Base-by-base conservation (phyloP, 1,140 invertebrate species). In the Drepana arcuata region DNA sequence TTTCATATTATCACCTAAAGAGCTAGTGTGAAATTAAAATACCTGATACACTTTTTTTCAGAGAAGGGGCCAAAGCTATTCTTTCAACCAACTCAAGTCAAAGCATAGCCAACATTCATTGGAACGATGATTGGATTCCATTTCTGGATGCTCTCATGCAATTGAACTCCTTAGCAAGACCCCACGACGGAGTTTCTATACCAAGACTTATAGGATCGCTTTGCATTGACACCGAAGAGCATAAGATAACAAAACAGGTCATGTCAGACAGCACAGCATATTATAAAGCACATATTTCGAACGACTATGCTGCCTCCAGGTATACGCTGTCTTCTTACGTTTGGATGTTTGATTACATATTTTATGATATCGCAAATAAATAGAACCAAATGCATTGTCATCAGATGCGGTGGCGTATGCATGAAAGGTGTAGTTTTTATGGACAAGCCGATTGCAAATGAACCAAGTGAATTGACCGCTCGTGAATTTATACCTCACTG, bases 141-240 rank as follows among this genome's bases (percentile, higher is more conserved):
- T 55, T 48, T 11, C 11, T 59, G n/a, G 56, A 59, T 16, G 34
- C 38, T 13, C 16, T 59, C 0, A 48, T 59, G 10, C 56, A 59
- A 28, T 25, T 55, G 11, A 47, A 43, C 14, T 25, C 26, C 12
- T 18, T 55, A 11, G 14, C 42, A 1, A 42, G 34, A 13, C 34
- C 48, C 1, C 21, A 41, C 12, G 42, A 48, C 6, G 48, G 48
- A 1, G 21, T 52, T 4, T 41, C 45, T 13, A 34, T 16, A 6
- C 41, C 45, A 6, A 59, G 55, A 26, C 35, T 59, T 6, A 59
- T 59, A 5, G 37, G 37, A 30, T 33, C 33, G 16, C 6, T 59
- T 7, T 35, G 16, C 2, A 59, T 59, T n/a, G 36, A 36, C 16
- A 12, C 37, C 15, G 4, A 26, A 0, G 24, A 45, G 18, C 49